phyloP scores from a whole-genome alignment of 2,113 vertebrate species.

The Alosa alosa region DNA sequence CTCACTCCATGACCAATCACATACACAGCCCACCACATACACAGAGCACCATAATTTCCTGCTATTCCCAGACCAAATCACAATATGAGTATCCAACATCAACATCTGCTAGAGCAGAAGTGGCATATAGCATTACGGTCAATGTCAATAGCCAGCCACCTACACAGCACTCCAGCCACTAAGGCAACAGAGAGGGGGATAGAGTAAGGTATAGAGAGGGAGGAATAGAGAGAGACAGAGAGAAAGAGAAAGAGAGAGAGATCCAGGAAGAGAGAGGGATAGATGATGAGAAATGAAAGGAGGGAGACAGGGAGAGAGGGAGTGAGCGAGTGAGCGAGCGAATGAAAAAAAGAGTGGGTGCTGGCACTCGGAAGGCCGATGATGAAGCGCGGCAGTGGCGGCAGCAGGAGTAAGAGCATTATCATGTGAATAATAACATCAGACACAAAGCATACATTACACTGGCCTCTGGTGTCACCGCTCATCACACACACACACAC shows the following conservation, averaged over 20 bases:
- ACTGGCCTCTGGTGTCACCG: slow-evolving; percentile 52
- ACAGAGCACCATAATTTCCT: neutral
- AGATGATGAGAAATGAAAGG: too few relatives aligned
- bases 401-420: slow-evolving; percentile 62
- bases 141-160: neutral
- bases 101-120: neutral
- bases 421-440: slow-evolving; percentile 64
- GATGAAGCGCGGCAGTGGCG: slow-evolving; percentile 53
- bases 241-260: too few relatives aligned
- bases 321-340: neutral
- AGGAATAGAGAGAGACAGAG: too few relatives aligned
- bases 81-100: neutral
- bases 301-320: neutral
- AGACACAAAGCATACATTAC: slow-evolving; percentile 65
- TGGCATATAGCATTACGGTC: neutral
- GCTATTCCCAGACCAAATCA: neutral
- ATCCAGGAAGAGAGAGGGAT: too few relatives aligned
- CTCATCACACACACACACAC: slow-evolving; percentile 24
- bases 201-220: too few relatives aligned
- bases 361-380: neutral
- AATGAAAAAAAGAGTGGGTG: neutral
- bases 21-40: neutral
- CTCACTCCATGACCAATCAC: neutral
- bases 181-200: too few relatives aligned
- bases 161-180: neutral